Base-by-base conservation (phyloP, 2,113 vertebrate species). In the Crypturellus undulatus region DNA sequence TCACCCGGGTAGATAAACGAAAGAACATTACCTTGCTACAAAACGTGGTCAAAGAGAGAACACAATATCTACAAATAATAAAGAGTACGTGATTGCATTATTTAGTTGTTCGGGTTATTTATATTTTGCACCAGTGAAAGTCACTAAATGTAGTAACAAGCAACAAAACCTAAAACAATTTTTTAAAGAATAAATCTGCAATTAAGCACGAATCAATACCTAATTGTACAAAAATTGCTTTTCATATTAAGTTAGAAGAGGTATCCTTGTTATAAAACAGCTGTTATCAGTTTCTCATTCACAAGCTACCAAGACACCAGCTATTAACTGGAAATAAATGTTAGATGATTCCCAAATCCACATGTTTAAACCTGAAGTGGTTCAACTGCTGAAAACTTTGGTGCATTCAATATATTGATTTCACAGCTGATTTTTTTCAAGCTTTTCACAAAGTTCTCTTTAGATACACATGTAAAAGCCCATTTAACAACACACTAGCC, bases 181-280 rank as follows among this genome's bases (percentile, higher is more conserved):
- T 38, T 87, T 83, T 71, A 51, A 3, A 72, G 81, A 90, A 87
- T 93, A 49, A 49, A 49, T 88, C 81, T 64, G 52, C 77, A 97
- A 92, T 96, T 95, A 97, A 85, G 21, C 91, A 69, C 6, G 89
- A 45, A 88, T 96, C 64, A 81, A 93, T 94, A 95, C 13, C 78
- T 88, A 96, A 94, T 90, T 67, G 62, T 24, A 83, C 75, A 87
- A 91, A 87, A 76, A 88, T n/a, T 62, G 43, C 58, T 62, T 77
- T 77, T 38, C 36, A 25, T 62, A 62, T 60, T 22, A 77, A 87
- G 67, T 87, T 85, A 43, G 84, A 94, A 87, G 36, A 77, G 32
- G 7, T 6, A 16, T 63, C 81, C 88, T 6, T 45, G 45, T 71
- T 24, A 47, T 34, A 86, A 94, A 75, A n/a, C 81, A 73, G 34